Percentiles rank a stretch among this genome's conserved stretches.
Evolutionary conservation across 2,113 vertebrate genomes (phyloP).

Genomic region (Daubentonia madagascariensis): DNA sequence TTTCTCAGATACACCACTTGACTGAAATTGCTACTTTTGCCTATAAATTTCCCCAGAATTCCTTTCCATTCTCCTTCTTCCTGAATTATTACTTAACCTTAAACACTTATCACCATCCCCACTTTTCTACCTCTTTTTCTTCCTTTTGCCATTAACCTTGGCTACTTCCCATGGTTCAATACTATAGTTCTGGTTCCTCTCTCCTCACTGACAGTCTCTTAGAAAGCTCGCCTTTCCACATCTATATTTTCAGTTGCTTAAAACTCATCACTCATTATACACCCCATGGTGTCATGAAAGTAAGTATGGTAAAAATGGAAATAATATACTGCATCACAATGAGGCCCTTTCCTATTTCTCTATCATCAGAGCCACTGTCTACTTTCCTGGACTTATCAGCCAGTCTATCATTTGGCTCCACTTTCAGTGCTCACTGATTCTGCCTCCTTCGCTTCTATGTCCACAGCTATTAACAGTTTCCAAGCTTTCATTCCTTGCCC

Average conservation of each 20-base stretch:
- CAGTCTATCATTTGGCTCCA: not conserved
- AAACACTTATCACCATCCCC: not conserved
- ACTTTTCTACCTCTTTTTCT: not conserved
- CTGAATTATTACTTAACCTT: not conserved
- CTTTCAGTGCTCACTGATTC: not conserved
- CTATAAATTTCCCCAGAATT: not conserved
- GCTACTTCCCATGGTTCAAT: not conserved
- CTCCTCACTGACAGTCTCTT: not conserved
- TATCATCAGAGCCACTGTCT: not conserved
- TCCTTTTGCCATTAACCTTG: not conserved
- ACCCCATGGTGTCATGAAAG: not conserved
- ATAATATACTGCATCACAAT: not conserved
- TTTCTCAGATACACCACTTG: not conserved
- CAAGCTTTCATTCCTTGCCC: not conserved
- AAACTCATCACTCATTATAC: not conserved
- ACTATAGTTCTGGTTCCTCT: not conserved
- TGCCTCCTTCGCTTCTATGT: not conserved
- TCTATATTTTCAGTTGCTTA: not conserved
- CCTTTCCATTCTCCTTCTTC: not conserved
- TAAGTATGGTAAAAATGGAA: not conserved
- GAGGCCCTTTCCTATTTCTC: not conserved
- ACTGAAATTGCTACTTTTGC: not conserved
- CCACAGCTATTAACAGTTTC: not conserved
- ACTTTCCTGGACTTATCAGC: not conserved
- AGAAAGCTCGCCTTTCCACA: not conserved